These are phyloP conservation scores for Brachionus manjavacas DNA, from an alignment of 1,140 invertebrate genomes.

Conservation along the genomic window DNA sequence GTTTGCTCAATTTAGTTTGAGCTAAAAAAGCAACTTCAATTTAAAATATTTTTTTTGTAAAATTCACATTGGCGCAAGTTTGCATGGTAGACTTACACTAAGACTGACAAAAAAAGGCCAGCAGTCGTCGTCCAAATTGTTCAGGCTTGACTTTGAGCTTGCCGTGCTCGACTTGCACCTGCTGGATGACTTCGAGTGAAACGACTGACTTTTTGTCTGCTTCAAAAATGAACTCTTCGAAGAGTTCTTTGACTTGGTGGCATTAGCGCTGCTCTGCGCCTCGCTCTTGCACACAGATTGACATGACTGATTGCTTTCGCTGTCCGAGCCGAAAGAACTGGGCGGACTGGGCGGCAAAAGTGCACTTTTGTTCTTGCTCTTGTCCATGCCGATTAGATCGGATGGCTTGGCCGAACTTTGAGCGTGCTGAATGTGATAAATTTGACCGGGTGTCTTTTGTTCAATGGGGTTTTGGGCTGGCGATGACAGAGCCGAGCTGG, in stretches of 20 bases:
- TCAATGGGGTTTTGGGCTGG: not conserved
- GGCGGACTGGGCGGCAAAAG: constrained; percentile 30
- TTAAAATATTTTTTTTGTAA: too few species aligned
- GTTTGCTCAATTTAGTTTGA: too few species aligned
- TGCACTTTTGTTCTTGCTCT: not conserved
- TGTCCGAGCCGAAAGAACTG: constrained; percentile 28
- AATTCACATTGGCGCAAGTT: too few species aligned
- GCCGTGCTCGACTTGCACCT: not conserved
- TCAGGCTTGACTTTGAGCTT: not conserved
- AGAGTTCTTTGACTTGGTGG: not conserved
- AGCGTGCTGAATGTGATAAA: not conserved
- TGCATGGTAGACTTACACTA: not conserved
- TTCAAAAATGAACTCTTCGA: not conserved
- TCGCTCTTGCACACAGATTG: not conserved
- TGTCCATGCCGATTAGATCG: not conserved
- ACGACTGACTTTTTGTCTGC: not conserved
- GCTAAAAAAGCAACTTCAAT: too few species aligned
- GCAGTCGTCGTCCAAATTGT: constrained; percentile 36
- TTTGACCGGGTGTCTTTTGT: not conserved
- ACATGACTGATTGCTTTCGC: constrained; percentile 27
- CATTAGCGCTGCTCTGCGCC: not conserved
- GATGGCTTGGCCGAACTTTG: not conserved
- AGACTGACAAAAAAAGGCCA: constrained; percentile 36
- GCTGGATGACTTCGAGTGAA: not conserved
- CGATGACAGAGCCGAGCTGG: not conserved